These are phyloP conservation scores for Orcinus orca DNA, from an alignment of 2,113 vertebrate genomes.

Conservation along the genomic window DNA sequence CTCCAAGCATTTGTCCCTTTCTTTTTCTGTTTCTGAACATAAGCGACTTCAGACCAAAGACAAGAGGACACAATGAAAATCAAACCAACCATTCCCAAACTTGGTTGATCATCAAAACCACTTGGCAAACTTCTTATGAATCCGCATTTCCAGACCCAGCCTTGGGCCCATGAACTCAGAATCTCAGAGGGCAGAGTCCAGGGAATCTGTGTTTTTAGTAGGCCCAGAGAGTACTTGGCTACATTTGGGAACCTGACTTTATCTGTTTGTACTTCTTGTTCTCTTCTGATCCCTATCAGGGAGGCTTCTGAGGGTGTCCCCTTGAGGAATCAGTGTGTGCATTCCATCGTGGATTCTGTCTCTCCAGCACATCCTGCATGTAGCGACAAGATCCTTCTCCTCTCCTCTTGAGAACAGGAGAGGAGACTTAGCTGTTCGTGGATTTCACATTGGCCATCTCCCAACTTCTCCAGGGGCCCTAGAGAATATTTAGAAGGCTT, in stretches of 20 bases:
- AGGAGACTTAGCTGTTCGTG: not conserved
- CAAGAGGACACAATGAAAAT: not conserved
- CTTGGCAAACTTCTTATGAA: conserved; percentile 17
- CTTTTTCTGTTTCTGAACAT: not conserved
- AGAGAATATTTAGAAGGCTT: not conserved
- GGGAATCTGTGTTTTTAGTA: not conserved
- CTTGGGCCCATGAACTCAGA: not conserved
- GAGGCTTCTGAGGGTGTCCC: not conserved
- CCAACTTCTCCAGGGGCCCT: not conserved
- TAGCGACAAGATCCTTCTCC: not conserved
- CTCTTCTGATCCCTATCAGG: not conserved
- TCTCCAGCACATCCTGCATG: not conserved
- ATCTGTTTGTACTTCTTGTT: not conserved
- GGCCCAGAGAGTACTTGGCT: not conserved
- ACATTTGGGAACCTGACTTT: not conserved
- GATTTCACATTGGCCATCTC: not conserved
- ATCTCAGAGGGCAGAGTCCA: not conserved
- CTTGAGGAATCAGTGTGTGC: not conserved
- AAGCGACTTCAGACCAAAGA: not conserved
- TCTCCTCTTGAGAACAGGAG: not conserved
- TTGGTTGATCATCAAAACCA: not conserved
- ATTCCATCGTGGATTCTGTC: not conserved
- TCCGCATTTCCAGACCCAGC: not conserved
- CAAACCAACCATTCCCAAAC: not conserved
- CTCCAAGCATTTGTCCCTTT: not conserved